Base-by-base conservation (phyloP, 1,140 invertebrate genomes). In the Acromyrmex charruanus region DNA sequence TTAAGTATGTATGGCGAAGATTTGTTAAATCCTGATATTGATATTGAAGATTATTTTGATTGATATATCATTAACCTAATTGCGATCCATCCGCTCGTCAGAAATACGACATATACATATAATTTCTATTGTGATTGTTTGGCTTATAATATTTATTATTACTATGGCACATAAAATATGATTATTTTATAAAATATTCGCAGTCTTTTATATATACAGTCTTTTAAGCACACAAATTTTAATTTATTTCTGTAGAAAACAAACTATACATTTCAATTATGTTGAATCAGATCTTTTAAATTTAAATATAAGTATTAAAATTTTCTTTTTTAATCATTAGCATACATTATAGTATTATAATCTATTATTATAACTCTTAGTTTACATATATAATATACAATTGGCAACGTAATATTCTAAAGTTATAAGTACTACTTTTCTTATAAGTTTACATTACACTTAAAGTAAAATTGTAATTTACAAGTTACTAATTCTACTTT, bases 31-130 rank as follows among this genome's bases (percentile, higher is more conserved):
- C 99, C 99, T 25, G 96, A 98, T 95, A 98, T 99, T 93, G 99
- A 99, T 95, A 99, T 99, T 93, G 99, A 99, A 95, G 99, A 99
- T 96, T 99, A 99, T 96, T 99, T 99, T 97, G 99, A 99, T 97
- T 99, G 95, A 96, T 63, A 3, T n/a, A 74, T 5, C 35, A 71
- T 61, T 65, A 69, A 59, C 49, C 2, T 9, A 44, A 44, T 44
- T 44, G 9, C 2, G 39, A 44, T 44, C 2, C 39, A 44, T 44
- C 10, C 2, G 39, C 9, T 44, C 10, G 9, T 9, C 10, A 10
- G 39, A 44, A 44, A 44, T 44, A 44, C 0, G 7, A 44, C 9
- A 44, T 44, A 39, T 39, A 44, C 7, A 44, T 72, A 21, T 35
- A 6, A 65, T 35, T 18, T 53, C 16, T 31, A 28, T 25, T 44